Evolutionary conservation across 2,113 vertebrate species (phyloP), one percentile per base, ranked within the genome.

Genomic region (Scalopus aquaticus): DNA sequence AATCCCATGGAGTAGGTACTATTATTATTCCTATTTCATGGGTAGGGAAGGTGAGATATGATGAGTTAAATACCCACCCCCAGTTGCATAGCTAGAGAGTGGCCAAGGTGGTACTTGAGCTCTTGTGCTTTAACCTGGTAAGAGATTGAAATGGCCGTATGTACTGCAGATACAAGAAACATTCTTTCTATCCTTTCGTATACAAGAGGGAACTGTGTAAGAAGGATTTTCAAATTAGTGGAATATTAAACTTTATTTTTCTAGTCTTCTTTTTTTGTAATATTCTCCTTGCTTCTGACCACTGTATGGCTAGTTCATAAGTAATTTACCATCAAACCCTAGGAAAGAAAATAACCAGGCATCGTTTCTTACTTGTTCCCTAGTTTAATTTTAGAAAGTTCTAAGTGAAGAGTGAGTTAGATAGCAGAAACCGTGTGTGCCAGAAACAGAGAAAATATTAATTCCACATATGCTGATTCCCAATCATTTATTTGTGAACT

Each of bases 351-450:
- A 82, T 87, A 16, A 91, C 49, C 39, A 51, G 17, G 39, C 24
- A 10, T 82, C 93, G 32, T 72, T 62, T 97, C 70, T 88, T 51
- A 58, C 67, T 74, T 96, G 76, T 49, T 76, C 46, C 54, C 17
- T 83, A 87, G 72, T 73, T 93, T 91, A 69, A 82, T 78, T 95
- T 78, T 65, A 64, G 88, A 51, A 54, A 93, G 10, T 44, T 94
- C 90, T 92, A 74, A 67, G 65, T 84, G 35, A 79, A 88, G n/a
- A 84, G 30, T 49, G 9, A 32, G 51, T 49, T 86, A n/a, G n/a
- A n/a, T n/a, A n/a, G n/a, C n/a, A n/a, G 54, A 95, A 95, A 95
- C 28, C 72, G 42, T 64, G 42, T 64, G 67, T 81, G 35, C 65
- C 65, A 86, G 37, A 37, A 95, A 78, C 42, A 69, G 67, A 85